A percentile compares a stretch with the other conserved stretches of the same genome.
Conservation (phyloP, 2,113 vertebrate genomes). For the Crypturellus undulatus region DNA sequence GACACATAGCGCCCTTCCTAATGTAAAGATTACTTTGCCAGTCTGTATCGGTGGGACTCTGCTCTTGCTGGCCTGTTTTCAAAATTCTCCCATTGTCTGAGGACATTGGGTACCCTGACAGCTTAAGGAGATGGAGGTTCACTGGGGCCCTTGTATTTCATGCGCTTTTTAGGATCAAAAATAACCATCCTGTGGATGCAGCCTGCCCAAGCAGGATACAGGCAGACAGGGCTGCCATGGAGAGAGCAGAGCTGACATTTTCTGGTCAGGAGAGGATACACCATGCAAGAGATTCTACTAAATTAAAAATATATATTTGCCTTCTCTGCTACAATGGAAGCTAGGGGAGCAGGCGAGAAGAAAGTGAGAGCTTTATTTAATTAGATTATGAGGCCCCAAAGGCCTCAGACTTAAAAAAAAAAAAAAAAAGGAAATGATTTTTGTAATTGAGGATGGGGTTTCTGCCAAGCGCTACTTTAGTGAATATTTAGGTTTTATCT, state of each 20-base stretch:
- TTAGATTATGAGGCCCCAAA: slow-evolving; percentile 68
- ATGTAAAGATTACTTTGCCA: fast-evolving
- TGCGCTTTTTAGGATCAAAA: not conserved
- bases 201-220: not conserved
- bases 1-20: fast-evolving
- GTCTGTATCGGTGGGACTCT: not conserved
- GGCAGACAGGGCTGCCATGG: not conserved
- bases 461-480: slow-evolving; percentile 55
- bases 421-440: not conserved
- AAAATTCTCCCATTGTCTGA: not conserved
- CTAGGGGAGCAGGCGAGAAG: slow-evolving; percentile 26
- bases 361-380: slow-evolving; percentile 61
- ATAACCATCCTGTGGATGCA: not conserved
- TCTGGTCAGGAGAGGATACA: not conserved
- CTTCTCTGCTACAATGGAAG: slow-evolving; percentile 33
- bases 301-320: slow-evolving; percentile 58
- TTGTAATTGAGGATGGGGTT: slow-evolving; percentile 64
- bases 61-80: not conserved
- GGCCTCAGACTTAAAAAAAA: slow-evolving; percentile 53
- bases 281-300: not conserved
- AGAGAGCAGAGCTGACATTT: not conserved
- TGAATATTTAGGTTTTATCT: slow-evolving; percentile 53
- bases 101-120: not conserved
- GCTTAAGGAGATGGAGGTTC: not conserved
- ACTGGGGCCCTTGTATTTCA: not conserved